Percentiles rank a stretch among this genome's conserved stretches.
Evolutionary conservation across 2,888 invertebrate genomes (phyloP).

Genomic region (Lasioglossum marginatum): DNA sequence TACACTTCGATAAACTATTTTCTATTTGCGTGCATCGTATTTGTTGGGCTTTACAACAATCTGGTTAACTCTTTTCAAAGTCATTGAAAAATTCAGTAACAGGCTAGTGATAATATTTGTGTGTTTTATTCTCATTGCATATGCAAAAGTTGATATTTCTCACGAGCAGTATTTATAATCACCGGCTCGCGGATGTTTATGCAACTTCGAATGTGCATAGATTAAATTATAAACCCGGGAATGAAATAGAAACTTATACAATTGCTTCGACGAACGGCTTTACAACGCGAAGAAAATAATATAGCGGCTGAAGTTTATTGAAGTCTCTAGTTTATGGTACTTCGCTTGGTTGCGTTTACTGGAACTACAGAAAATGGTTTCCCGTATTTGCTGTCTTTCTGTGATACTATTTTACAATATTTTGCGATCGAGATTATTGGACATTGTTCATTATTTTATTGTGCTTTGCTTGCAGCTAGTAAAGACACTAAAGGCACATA

Average conservation of each 20-base stretch:
- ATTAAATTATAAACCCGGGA: neutral
- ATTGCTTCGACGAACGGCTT: neutral
- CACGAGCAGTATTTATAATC: neutral
- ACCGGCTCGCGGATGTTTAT: constrained; percentile 1
- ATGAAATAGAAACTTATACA: neutral
- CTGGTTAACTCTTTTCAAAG: neutral
- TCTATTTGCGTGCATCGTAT: neutral
- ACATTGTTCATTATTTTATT: too few relatives aligned
- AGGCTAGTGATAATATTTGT: neutral
- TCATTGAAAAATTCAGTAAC: neutral
- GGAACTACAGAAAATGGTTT: neutral
- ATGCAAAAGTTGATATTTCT: neutral
- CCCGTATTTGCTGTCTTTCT: neutral
- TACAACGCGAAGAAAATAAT: neutral
- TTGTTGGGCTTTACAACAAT: neutral
- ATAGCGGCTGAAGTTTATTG: neutral
- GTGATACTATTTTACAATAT: neutral
- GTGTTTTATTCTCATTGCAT: neutral
- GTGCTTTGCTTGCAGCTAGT: neutral
- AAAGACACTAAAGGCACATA: too few relatives aligned
- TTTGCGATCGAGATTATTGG: neutral
- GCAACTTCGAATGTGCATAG: neutral
- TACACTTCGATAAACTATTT: neutral
- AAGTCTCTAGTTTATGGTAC: neutral
- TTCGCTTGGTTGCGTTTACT: neutral